These are phyloP conservation scores for Chaetops frenatus DNA, from an alignment of 2,113 vertebrate genomes.

Conservation along the genomic window DNA sequence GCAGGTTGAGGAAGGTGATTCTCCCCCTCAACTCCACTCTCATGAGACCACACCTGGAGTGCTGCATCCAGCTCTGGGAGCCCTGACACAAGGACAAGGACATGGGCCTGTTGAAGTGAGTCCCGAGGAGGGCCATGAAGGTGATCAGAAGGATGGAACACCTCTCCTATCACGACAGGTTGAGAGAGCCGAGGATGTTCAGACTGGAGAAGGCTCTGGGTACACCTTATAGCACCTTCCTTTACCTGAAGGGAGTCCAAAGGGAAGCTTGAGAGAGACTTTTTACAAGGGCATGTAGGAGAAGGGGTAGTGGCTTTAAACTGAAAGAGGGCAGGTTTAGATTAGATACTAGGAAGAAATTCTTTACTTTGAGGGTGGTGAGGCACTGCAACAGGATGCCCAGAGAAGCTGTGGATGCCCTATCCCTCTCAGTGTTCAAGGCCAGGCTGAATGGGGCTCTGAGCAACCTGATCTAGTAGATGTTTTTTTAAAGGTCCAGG, in stretches of 20 bases:
- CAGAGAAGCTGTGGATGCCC: background rate
- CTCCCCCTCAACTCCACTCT: background rate
- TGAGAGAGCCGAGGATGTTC: background rate
- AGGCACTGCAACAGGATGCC: background rate
- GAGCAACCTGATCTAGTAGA: background rate
- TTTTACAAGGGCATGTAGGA: background rate
- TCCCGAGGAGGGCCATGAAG: background rate
- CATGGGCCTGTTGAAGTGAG: background rate
- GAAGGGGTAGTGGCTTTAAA: background rate
- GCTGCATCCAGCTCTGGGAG: background rate
- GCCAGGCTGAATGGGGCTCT: background rate
- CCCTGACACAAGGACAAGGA: background rate
- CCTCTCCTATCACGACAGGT: background rate
- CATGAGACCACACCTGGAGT: no score
- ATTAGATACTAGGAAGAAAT: background rate
- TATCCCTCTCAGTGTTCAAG: background rate
- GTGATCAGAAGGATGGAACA: background rate
- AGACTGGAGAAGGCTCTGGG: background rate
- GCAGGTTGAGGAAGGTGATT: background rate
- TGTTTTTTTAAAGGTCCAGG: background rate
- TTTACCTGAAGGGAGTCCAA: background rate
- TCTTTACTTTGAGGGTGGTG: background rate
- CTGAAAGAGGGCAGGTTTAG: background rate
- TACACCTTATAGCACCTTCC: background rate
- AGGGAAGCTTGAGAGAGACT: background rate